Evolutionary conservation across 2,113 vertebrate species (phyloP), one percentile per base, ranked within the genome.

Genomic region (Panurus biarmicus): DNA sequence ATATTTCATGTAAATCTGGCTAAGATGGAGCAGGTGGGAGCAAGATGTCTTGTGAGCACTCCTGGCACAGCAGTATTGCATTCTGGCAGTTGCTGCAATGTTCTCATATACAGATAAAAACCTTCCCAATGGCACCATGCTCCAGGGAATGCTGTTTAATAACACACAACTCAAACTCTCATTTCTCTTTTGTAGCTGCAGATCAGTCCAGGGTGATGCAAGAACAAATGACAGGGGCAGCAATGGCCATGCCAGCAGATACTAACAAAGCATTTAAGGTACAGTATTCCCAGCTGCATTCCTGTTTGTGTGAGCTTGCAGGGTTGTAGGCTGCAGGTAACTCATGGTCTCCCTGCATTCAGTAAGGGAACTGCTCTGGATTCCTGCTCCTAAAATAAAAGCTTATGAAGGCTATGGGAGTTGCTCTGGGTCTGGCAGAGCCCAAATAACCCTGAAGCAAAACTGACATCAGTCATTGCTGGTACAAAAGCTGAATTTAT

Each of bases 211-310:
- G 99, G 71, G 98, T 99, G 96, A 99, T 99, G 99, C 99, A 99
- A 94, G 99, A 99, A 86, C 99, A 99, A 97, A 99, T 99, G 99
- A 99, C 99, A 5, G 99, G 99, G 25, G 99, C 99, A 42, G 99
- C 99, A 71, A 99, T 99, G 99, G 99, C 99, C 89, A 99, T 99
- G 99, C 99, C 99, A 35, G 99, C 99, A 54, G 99, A 99, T 64
- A 99, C 99, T 79, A 99, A 99, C 97, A 99, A 99, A 97, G 99
- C 99, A 51, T 99, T 99, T 94, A 99, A 99, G 99, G 99, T 99
- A 98, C 61, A 28, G 90, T 87, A 45, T 50, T 88, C 29, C 64
- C 45, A 77, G 48, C 44, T 61, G 44, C 42, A 33, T 8, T 53
- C 35, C 62, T 36, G 3, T 36, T 65, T 26, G 28, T 75, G 48